Evolutionary conservation across 2,888 invertebrate species (phyloP).

Genomic region (Tetramorium bicarinatum): DNA sequence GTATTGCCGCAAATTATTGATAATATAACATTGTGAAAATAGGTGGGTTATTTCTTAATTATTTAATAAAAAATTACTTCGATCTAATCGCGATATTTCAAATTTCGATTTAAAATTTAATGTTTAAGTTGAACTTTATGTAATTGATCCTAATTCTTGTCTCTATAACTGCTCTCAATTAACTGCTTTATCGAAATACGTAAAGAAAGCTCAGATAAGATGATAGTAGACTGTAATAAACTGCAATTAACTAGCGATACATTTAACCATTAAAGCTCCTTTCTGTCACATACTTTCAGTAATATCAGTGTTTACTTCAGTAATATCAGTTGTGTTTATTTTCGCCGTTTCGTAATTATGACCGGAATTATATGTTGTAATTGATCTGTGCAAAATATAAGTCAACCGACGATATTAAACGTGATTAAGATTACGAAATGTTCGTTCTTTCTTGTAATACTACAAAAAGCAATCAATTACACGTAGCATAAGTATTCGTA

Average conservation of each 20-base stretch:
- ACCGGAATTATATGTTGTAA: constrained; percentile 50
- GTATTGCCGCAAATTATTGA: constrained; percentile 37
- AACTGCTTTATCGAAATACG: neutral
- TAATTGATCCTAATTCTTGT: neutral
- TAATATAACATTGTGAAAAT: constrained; percentile 39
- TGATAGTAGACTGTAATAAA: neutral
- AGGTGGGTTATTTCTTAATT: neutral
- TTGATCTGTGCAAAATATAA: constrained; percentile 44
- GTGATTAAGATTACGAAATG: constrained; percentile 42
- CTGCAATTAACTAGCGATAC: constrained; percentile 6
- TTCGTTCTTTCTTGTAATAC: neutral
- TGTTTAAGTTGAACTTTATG: neutral
- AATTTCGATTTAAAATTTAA: neutral
- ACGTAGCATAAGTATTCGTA: neutral
- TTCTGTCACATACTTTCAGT: neutral
- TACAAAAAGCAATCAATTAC: neutral
- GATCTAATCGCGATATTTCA: neutral
- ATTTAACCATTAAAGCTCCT: neutral
- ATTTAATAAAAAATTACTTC: constrained; percentile 11
- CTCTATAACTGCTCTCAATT: neutral
- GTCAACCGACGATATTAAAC: constrained; percentile 32
- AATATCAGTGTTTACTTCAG: too few species aligned
- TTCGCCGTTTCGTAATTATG: constrained; percentile 55
- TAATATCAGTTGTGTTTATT: constrained; percentile 50
- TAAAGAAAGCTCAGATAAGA: neutral